These are phyloP conservation scores for Drosophila sproati DNA, from an alignment of 1,140 invertebrate genomes.

Conservation along the genomic window DNA sequence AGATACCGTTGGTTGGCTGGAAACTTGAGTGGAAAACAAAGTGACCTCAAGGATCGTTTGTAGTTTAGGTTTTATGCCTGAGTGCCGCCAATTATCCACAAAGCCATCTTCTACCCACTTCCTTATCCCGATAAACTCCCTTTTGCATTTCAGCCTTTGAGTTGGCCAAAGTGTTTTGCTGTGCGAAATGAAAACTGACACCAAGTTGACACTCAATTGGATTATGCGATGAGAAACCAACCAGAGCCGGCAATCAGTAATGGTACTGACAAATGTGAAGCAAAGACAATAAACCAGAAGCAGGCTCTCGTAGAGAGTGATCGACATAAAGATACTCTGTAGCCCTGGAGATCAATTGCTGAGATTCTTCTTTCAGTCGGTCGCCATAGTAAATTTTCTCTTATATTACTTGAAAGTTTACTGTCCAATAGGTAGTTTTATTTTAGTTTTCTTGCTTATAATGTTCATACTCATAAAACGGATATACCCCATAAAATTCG, in stretches of 20 bases:
- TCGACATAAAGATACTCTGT: not conserved
- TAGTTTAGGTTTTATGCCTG: constrained; percentile 62
- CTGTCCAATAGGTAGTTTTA: too few relatives aligned
- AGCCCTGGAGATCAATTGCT: too few relatives aligned
- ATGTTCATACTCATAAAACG: too few relatives aligned
- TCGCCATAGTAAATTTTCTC: too few relatives aligned
- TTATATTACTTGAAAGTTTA: too few relatives aligned
- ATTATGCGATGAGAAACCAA: constrained; percentile 59
- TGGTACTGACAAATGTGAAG: constrained; percentile 19
- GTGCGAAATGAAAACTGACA: constrained; percentile 69
- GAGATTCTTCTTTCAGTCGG: too few relatives aligned
- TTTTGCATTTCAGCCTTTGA: too few relatives aligned
- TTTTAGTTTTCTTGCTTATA: too few relatives aligned
- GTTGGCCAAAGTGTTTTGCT: constrained; percentile 30
- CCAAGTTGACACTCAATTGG: constrained; percentile 69
- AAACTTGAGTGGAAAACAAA: constrained; percentile 42
- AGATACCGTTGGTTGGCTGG: constrained; percentile 22
- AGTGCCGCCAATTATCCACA: constrained; percentile 61
- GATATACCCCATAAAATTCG: too few relatives aligned
- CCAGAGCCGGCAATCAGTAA: constrained; percentile 27
- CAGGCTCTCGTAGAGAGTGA: not conserved
- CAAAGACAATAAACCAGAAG: not conserved
- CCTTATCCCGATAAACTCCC: not conserved
- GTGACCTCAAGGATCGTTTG: constrained; percentile 58
- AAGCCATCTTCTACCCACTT: not conserved